phyloP scores from a whole-genome alignment of 2,797 vertebrate species.

The Hemibagrus guttatus region DNA sequence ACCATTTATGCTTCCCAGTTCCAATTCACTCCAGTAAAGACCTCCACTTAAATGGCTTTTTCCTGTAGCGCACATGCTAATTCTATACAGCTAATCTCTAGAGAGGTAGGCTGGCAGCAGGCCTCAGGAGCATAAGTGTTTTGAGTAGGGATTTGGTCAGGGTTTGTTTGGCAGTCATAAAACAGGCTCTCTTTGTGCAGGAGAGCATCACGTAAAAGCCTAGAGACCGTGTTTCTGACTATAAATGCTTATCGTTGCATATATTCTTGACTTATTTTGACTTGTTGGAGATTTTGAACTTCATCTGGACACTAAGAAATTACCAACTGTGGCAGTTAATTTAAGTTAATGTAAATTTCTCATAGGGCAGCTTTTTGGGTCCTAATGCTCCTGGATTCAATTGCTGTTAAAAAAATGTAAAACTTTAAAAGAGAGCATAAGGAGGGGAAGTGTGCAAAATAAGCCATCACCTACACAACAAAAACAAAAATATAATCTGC shows the following conservation, averaged over 20 bases:
- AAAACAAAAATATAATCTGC: constrained; percentile 66
- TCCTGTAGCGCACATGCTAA: constrained; percentile 26
- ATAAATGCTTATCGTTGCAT: constrained; percentile 5
- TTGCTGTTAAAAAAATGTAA: background rate
- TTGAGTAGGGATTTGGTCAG: constrained; percentile 44
- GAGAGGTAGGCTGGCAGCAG: constrained; percentile 37
- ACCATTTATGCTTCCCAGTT: background rate
- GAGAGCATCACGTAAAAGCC: background rate
- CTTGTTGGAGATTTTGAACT: background rate
- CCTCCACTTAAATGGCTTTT: constrained; percentile 43
- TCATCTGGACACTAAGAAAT: background rate
- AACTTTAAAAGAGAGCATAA: constrained; percentile 26
- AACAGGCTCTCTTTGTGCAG: constrained; percentile 12
- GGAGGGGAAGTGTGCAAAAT: constrained; percentile 78
- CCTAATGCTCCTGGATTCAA: constrained; percentile 26
- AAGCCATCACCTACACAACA: constrained; percentile 68
- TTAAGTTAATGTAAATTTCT: background rate
- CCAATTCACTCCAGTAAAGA: background rate
- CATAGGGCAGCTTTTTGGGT: background rate
- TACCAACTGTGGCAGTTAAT: background rate
- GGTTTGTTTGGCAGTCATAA: constrained; percentile 45
- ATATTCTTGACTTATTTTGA: constrained; percentile 11
- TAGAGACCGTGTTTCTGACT: background rate
- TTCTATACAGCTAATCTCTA: constrained; percentile 33
- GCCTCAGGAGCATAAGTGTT: constrained; percentile 26